Conservation (phyloP, 2,797 vertebrate genomes). For the Lepilemur ruficaudatus region DNA sequence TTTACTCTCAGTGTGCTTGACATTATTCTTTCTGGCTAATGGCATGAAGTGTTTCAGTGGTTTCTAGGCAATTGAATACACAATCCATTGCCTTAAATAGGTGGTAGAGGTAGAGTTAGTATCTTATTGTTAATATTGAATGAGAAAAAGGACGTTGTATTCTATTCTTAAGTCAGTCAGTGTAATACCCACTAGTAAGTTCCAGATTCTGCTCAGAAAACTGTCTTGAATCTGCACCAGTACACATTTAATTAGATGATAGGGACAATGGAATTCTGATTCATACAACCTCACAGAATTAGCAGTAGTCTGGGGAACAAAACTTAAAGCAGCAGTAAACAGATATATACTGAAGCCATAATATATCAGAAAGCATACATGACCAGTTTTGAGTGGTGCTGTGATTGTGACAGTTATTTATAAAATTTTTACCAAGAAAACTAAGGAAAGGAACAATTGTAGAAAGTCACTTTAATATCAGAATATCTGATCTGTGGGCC, state of each 20-base stretch:
- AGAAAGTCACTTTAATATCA: neutral
- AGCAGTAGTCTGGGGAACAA: neutral
- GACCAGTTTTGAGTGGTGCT: neutral
- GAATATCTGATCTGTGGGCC: neutral
- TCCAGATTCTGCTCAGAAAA: neutral
- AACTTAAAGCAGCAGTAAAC: neutral
- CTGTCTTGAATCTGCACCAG: neutral
- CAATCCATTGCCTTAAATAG: neutral
- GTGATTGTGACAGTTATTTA: neutral
- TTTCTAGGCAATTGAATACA: neutral
- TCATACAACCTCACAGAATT: neutral
- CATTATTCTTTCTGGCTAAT: neutral
- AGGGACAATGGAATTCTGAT: neutral
- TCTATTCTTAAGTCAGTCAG: neutral
- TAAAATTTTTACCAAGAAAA: neutral
- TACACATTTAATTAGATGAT: neutral
- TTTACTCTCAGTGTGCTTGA: neutral
- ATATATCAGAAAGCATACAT: neutral
- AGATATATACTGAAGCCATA: neutral
- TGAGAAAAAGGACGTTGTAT: neutral
- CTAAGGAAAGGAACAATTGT: neutral
- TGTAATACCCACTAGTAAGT: neutral
- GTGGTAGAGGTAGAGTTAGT: neutral
- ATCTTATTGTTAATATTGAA: neutral
- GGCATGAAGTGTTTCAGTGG: neutral